Evolutionary conservation across 35 echinoderm and acorn worm genomes (phyloP), one percentile per base, ranked within the genome.

Genomic region (Patiria miniata): DNA sequence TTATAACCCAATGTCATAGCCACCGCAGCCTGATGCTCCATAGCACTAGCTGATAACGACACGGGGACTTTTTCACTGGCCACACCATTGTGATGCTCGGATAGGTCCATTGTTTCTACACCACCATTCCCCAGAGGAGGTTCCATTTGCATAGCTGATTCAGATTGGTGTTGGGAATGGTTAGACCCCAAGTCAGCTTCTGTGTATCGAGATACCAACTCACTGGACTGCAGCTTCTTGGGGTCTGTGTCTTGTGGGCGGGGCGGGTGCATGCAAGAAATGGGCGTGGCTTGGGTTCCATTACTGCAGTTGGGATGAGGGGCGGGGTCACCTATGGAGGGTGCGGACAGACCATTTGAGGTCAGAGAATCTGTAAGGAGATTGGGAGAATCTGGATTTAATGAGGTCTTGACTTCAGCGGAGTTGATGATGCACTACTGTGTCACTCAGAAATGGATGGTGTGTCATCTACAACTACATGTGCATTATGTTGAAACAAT

Each of bases 321-420:
- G 26, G 65, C 26, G 65, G 65, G 65, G 65, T 15, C 26, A 73
- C 34, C 65, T 73, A 47, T 47, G 42, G 42, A 47, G 12, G 42
- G 42, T 12, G 12, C 12, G 42, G 65, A 73, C 29, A 73, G 34
- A 22, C 65, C 65, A 34, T 73, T 73, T 14, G 23, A 34, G 29
- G 65, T 32, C 34, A 34, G 65, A 73, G 65, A 22, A 73, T 73
- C 65, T 73, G 65, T 73, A 73, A 73, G 65, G 60, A 68, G 18
- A 68, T 68, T 23, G n/a, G 60, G 29, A 73, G 21, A 73, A 23
- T 34, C 65, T 12, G 12, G 4, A 47, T 6, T 47, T 6, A 47
- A 6, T 47, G 12, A 47, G 4, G 42, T n/a, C n/a, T 47, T 47
- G 42, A 47, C 42, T 47, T n/a, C n/a, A n/a, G n/a, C n/a, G n/a